Evolutionary conservation across 64 coral and sea anemone genomes (phyloP).

Genomic region (Montipora capricornis): DNA sequence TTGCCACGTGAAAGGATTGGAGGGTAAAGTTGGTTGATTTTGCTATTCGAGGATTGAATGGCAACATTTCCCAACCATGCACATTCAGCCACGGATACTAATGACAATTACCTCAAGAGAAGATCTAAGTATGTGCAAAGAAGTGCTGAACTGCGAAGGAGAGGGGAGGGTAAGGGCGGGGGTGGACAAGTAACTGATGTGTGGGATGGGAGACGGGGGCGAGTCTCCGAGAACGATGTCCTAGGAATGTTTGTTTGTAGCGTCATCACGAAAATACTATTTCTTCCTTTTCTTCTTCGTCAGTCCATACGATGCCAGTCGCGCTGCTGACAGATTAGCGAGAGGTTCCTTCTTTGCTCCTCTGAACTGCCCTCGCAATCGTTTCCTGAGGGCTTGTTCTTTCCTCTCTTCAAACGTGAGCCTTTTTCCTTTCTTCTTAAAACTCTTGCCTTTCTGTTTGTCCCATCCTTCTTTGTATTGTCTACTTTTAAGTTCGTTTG

Average conservation of each 20-base stretch:
- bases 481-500: background rate
- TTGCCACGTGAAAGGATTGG: too few relatives aligned
- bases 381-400: constrained; percentile 34
- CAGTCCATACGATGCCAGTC: constrained; percentile 63
- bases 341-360: constrained; percentile 52
- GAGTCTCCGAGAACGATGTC: too few relatives aligned
- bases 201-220: background rate
- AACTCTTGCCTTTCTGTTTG: constrained; percentile 2
- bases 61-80: too few relatives aligned
- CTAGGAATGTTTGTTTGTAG: too few relatives aligned
- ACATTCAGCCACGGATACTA: background rate
- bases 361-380: constrained; percentile 55
- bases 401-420: constrained; percentile 42
- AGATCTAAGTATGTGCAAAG: background rate
- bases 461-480: background rate
- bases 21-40: too few relatives aligned
- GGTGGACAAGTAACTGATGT: background rate
- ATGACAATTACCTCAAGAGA: background rate
- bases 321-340: constrained; percentile 40
- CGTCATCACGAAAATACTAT: background rate
- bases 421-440: constrained; percentile 10
- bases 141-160: background rate
- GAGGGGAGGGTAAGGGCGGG: too few relatives aligned
- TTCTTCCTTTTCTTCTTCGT: constrained; percentile 54
- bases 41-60: too few relatives aligned